phyloP scores from a whole-genome alignment of 1,140 invertebrate genomes.

The Neuroterus valhalla region DNA sequence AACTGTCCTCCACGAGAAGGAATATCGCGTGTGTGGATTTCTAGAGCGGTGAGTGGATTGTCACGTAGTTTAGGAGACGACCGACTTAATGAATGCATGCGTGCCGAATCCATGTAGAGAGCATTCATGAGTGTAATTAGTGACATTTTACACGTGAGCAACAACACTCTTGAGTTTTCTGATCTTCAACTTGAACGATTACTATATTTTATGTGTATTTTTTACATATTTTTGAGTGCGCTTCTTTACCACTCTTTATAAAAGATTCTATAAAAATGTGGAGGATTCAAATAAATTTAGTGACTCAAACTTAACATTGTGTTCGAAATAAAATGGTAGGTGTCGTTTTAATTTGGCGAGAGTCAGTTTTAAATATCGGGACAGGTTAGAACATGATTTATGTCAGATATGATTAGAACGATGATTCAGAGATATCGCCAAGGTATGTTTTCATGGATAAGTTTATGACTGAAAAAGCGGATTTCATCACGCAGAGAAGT shows the following conservation, averaged over 20 bases:
- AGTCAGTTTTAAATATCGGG: background rate
- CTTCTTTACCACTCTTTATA: too few species aligned
- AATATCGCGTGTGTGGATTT: constrained; percentile 10
- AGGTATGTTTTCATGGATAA: constrained; percentile 2
- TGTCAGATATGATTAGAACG: background rate
- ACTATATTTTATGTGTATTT: background rate
- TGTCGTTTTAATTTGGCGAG: background rate
- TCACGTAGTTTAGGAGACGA: background rate
- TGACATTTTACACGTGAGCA: constrained; percentile 1
- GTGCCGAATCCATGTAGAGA: background rate
- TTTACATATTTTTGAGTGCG: background rate
- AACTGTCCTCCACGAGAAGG: background rate
- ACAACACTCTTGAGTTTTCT: background rate
- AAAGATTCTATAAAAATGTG: too few species aligned
- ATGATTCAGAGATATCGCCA: background rate
- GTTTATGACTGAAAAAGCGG: constrained; percentile 7
- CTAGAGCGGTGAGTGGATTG: background rate
- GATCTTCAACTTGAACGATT: background rate
- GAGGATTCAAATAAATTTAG: too few species aligned
- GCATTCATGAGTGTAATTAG: constrained; percentile 18
- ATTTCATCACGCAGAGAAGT: background rate
- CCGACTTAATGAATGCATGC: constrained; percentile 1
- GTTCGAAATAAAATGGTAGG: background rate
- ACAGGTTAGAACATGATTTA: background rate
- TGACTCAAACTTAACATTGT: too few species aligned